Evolutionary conservation across 2,113 vertebrate genomes (phyloP), one percentile per base, ranked within the genome.

Genomic region (Pteropus alecto): DNA sequence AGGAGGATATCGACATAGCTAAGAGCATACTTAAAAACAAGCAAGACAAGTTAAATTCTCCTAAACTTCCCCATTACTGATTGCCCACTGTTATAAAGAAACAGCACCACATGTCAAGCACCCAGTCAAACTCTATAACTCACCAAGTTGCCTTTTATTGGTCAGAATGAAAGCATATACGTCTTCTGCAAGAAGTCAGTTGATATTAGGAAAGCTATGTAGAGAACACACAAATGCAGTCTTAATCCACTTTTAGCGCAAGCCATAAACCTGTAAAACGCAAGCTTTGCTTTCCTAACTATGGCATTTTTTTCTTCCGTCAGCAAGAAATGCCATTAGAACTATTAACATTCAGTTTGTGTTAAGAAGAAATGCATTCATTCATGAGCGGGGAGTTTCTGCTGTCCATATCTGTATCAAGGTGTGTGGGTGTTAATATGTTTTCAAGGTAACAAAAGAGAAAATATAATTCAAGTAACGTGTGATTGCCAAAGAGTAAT

Each of bases 291-390:
- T 88, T 96, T 94, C 33, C 6, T 93, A 93, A 94, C 77, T 30
- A 74, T 30, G 60, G 28, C 22, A 77, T 5, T 51, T 94, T 79
- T 73, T 16, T 74, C 82, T 96, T 93, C 38, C 82, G 35, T 96
- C 67, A 87, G 28, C 92, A 22, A 87, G 38, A 94, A 97, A 96
- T 94, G 77, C 13, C 56, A 81, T 84, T 61, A 95, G 78, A 94
- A 77, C 76, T 95, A 74, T 87, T 95, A 96, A 95, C 61, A 95
- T 92, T 81, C 24, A 1, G 5, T 85, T 95, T 97, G 95, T 95
- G 89, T 83, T 93, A 95, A 61, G 51, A 97, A 97, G 30, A 97
- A 97, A 97, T 86, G 68, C 4, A 91, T 5, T 67, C 51, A 96
- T 74, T 93, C 97, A 83, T 67, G 63, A 76, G 33, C 16, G 16